Percentiles rank a stretch among this genome's conserved stretches.
phyloP scores from a whole-genome alignment of 2,113 vertebrate genomes.

The Acinonyx jubatus region DNA sequence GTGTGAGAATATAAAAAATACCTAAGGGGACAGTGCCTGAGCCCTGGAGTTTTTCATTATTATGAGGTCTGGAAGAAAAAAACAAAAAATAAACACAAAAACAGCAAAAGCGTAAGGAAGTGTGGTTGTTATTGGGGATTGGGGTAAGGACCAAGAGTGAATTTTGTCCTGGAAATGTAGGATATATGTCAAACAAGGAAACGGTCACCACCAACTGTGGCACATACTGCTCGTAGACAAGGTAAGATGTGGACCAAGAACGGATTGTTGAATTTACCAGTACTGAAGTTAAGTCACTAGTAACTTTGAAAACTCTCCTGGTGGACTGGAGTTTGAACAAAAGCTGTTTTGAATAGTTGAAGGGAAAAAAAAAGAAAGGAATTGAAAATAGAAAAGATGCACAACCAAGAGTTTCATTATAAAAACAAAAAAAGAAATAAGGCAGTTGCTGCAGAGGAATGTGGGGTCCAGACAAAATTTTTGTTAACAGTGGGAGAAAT shows the following conservation, averaged over 20 bases:
- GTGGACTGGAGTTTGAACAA: background rate
- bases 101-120: background rate
- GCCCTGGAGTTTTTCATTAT: background rate
- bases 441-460: background rate
- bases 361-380: background rate
- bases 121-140: background rate
- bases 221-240: background rate
- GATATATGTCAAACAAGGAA: background rate
- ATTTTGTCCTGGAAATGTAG: background rate
- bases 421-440: background rate
- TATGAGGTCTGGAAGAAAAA: background rate
- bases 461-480: background rate
- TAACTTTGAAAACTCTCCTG: background rate
- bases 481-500: background rate
- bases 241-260: background rate
- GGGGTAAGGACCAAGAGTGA: background rate
- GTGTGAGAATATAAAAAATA: background rate
- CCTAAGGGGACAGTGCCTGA: background rate
- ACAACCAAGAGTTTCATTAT: background rate
- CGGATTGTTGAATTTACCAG: background rate
- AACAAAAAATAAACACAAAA: background rate
- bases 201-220: background rate
- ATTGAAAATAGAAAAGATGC: background rate
- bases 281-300: background rate
- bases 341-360: background rate